Evolutionary conservation across 2,113 vertebrate species (phyloP).

Genomic region (Tringa solitaria): DNA sequence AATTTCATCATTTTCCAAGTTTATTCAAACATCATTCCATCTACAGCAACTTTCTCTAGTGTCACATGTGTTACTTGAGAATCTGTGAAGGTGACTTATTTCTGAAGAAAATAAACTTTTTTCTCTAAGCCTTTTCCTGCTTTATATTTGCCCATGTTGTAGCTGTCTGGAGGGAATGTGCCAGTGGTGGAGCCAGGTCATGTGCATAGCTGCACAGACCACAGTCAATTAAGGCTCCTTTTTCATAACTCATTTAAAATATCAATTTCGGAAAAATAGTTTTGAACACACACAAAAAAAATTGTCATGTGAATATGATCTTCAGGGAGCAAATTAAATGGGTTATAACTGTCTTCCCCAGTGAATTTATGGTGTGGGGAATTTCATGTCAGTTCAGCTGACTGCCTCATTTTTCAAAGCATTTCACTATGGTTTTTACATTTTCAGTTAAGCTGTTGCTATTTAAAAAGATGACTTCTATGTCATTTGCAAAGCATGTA

Average conservation of each 20-base stretch:
- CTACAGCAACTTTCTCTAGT: background rate
- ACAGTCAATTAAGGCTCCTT: background rate
- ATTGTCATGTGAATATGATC: background rate
- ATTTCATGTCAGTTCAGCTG: background rate
- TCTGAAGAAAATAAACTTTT: background rate
- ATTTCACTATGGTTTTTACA: background rate
- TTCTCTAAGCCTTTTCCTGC: background rate
- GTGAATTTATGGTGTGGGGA: background rate
- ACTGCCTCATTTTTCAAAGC: conserved; percentile 29
- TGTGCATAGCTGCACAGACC: background rate
- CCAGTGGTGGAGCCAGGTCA: background rate
- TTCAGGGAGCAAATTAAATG: conserved; percentile 5
- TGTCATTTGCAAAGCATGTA: conserved; percentile 35
- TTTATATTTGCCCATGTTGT: background rate
- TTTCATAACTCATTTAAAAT: background rate
- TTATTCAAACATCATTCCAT: background rate
- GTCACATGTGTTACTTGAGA: background rate
- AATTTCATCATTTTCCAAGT: background rate
- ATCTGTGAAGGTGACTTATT: background rate
- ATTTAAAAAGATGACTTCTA: conserved; percentile 49
- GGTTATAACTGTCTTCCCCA: background rate
- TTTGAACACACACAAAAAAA: background rate
- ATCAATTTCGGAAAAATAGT: background rate
- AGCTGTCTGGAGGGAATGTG: background rate
- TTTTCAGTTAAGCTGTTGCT: conserved; percentile 38